Percentiles rank a stretch among this genome's conserved stretches.
phyloP scores from a whole-genome alignment of 1,140 invertebrate genomes.

The Formica exsecta region DNA sequence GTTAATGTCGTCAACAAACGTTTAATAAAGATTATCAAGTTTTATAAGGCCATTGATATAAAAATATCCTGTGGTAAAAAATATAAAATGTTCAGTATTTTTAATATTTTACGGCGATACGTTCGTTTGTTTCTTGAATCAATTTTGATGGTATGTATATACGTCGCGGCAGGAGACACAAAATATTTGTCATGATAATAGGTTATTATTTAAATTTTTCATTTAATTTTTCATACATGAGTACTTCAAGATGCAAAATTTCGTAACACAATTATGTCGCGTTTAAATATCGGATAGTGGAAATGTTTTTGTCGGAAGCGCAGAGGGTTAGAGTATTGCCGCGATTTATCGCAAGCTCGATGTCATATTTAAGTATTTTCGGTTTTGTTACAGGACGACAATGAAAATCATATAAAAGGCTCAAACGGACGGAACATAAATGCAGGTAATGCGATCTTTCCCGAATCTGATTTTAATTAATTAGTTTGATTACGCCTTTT shows the following conservation, averaged over 20 bases:
- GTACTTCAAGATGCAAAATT: slow-evolving; percentile 26
- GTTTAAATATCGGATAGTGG: background rate
- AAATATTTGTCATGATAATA: slow-evolving; percentile 26
- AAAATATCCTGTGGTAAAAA: background rate
- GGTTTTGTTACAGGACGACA: slow-evolving; percentile 59
- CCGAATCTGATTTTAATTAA: background rate
- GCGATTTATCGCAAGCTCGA: background rate
- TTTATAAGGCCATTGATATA: slow-evolving; percentile 17
- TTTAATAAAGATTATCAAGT: background rate
- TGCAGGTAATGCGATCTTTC: slow-evolving; percentile 12
- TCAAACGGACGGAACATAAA: slow-evolving; percentile 24
- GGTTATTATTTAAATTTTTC: slow-evolving; percentile 30
- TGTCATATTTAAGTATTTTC: slow-evolving; percentile 14
- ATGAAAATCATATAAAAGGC: slow-evolving; percentile 47
- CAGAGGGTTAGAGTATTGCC: slow-evolving; percentile 61
- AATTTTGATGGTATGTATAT: background rate
- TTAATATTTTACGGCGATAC: slow-evolving; percentile 8
- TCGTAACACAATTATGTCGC: slow-evolving; percentile 44
- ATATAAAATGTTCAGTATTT: background rate
- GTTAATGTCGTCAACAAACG: slow-evolving; percentile 6
- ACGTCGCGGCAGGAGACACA: background rate
- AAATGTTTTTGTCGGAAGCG: slow-evolving; percentile 46
- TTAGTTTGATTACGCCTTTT: background rate
- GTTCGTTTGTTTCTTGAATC: slow-evolving; percentile 41
- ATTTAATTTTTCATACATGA: background rate